Conservation (phyloP, 92 coral and sea anemone species). For the Diadumene lineata region DNA sequence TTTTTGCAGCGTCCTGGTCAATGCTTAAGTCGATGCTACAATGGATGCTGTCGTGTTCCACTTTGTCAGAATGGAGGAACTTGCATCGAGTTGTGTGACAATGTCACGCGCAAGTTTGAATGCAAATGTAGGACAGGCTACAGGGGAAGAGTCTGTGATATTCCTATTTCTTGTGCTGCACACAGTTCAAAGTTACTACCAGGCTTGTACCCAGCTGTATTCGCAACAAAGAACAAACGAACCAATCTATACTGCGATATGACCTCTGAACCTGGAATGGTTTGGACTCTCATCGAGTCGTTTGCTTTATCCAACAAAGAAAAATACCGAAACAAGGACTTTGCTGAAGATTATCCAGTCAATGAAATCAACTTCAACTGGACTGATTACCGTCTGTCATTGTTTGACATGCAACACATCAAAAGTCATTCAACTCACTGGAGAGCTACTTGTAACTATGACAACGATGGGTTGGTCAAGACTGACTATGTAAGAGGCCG, state of each 20-base stretch:
- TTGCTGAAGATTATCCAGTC: conserved; percentile 16
- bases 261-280: conserved; percentile 33
- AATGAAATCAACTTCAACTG: conserved; percentile 30
- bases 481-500: conserved; percentile 43
- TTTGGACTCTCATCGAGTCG: conserved; percentile 58
- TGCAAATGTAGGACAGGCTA: conserved; percentile 34
- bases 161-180: conserved; percentile 5
- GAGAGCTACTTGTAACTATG: conserved; percentile 54
- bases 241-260: conserved; percentile 33
- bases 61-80: conserved; percentile 49
- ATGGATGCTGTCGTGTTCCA: conserved; percentile 35
- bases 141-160: conserved; percentile 37
- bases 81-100: conserved; percentile 41
- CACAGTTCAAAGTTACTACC: not conserved
- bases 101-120: conserved; percentile 48
- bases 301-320: conserved; percentile 19
- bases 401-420: conserved; percentile 14
- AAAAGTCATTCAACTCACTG: conserved; percentile 30
- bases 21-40: conserved; percentile 28
- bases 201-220: conserved; percentile 17
- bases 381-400: conserved; percentile 43
- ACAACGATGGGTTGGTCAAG: conserved; percentile 35
- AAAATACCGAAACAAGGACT: conserved; percentile 9
- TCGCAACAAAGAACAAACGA: not conserved
- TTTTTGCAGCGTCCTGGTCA: not conserved